Percentiles rank a stretch among this genome's conserved stretches.
Evolutionary conservation across 1,140 invertebrate species (phyloP).

Genomic region (Papilio aristodemus): DNA sequence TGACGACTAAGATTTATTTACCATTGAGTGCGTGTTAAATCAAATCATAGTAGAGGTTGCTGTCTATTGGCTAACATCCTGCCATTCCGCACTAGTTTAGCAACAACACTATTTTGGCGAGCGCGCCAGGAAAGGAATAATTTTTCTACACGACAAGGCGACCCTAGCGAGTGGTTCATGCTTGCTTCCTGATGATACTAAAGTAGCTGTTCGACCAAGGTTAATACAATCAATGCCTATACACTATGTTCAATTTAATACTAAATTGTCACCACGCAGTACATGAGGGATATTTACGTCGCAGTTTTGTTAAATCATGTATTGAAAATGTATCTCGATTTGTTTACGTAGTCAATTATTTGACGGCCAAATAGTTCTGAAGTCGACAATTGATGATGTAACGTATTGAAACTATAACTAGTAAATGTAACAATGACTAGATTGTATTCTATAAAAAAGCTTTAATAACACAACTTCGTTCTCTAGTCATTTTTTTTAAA

Average conservation of each 20-base stretch:
- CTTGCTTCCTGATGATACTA: constrained; percentile 25
- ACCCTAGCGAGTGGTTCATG: constrained; percentile 19
- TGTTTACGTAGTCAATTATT: constrained; percentile 1
- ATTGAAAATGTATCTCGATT: neutral
- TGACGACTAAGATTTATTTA: neutral
- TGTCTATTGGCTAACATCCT: constrained; percentile 3
- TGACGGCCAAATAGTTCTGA: neutral
- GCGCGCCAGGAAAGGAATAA: constrained; percentile 18
- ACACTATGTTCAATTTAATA: neutral
- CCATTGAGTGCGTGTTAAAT: neutral
- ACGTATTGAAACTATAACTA: neutral
- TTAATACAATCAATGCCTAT: constrained; percentile 17
- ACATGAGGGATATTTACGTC: neutral
- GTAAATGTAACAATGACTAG: constrained; percentile 6
- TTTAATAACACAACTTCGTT: no score
- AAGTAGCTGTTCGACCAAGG: constrained; percentile 18
- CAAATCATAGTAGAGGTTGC: neutral
- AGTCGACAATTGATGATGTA: constrained; percentile 14
- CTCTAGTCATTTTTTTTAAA: no score
- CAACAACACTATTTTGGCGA: constrained; percentile 3
- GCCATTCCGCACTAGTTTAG: constrained; percentile 9
- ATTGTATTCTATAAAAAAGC: no score
- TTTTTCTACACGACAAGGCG: constrained; percentile 14
- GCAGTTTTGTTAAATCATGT: neutral
- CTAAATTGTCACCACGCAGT: constrained; percentile 3